Evolutionary conservation across 2,888 invertebrate species (phyloP).

Genomic region (Nineta flava): DNA sequence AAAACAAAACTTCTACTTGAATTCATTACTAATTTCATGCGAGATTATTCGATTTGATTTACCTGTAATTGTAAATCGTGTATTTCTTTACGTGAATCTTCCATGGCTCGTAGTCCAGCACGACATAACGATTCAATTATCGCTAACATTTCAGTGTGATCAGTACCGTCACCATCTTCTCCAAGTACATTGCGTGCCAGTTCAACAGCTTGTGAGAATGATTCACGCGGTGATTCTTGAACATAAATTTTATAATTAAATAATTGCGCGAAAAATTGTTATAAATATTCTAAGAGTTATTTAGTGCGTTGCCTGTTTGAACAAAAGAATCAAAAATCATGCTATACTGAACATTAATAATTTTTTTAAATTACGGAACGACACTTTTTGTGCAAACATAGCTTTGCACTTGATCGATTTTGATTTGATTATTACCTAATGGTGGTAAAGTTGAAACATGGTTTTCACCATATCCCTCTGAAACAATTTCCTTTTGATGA

Average conservation of each 20-base stretch:
- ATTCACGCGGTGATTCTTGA: conserved; percentile 6
- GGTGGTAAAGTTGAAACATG: background rate
- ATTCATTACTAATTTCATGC: background rate
- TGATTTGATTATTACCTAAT: too few species aligned
- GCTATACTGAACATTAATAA: too few species aligned
- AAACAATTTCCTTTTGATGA: conserved; percentile 33
- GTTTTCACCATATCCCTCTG: conserved; percentile 34
- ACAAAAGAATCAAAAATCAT: too few species aligned
- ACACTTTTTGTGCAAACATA: too few species aligned
- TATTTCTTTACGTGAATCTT: conserved; percentile 45
- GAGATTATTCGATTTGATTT: conserved; percentile 12
- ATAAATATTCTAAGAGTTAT: background rate
- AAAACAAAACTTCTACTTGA: background rate
- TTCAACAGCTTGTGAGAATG: conserved; percentile 21
- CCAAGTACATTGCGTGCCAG: conserved; percentile 28
- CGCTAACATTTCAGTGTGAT: conserved; percentile 30
- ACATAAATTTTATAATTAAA: background rate
- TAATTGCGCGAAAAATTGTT: background rate
- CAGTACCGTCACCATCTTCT: conserved; percentile 25
- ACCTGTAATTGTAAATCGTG: conserved; percentile 66
- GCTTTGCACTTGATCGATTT: too few species aligned
- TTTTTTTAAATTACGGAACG: too few species aligned
- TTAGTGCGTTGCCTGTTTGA: too few species aligned
- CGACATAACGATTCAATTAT: conserved; percentile 44
- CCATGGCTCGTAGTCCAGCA: conserved; percentile 42